Conservation (phyloP, 2,113 vertebrate genomes). For the Amphilophus citrinellus region DNA sequence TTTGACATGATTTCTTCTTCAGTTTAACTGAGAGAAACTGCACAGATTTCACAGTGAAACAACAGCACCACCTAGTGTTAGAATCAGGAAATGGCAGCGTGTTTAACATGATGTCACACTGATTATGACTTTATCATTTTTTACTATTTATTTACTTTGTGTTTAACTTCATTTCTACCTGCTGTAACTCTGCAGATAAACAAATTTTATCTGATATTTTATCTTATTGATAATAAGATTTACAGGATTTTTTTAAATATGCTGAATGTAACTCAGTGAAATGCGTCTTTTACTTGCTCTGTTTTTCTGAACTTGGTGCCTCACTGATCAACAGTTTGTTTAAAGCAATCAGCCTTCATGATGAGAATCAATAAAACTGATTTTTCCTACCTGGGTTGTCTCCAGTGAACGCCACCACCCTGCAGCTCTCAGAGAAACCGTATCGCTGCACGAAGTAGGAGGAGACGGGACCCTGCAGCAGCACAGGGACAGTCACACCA, state of each 20-base stretch:
- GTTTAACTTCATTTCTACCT: neutral
- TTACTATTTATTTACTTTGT: no score
- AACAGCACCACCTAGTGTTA: no score
- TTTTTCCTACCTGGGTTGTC: constrained; percentile 89
- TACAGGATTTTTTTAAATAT: neutral
- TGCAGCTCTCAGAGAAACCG: constrained; percentile 86
- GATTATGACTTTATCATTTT: no score
- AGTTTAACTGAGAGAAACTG: no score
- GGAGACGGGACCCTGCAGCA: constrained; percentile 56
- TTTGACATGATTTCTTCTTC: no score
- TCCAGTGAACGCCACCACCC: constrained; percentile 92
- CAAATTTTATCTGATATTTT: no score
- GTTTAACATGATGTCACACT: no score
- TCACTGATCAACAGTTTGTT: neutral
- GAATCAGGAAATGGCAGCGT: no score
- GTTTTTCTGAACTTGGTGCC: neutral
- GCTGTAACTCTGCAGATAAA: no score
- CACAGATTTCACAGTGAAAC: no score
- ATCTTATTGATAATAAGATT: neutral
- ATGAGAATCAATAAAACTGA: neutral
- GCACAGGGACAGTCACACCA: neutral
- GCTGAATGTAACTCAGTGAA: no score
- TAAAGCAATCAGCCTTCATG: neutral
- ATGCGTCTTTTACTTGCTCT: no score
- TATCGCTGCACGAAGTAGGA: constrained; percentile 85